Base-by-base conservation (phyloP, 2,113 vertebrate genomes). In the Gavia stellata region DNA sequence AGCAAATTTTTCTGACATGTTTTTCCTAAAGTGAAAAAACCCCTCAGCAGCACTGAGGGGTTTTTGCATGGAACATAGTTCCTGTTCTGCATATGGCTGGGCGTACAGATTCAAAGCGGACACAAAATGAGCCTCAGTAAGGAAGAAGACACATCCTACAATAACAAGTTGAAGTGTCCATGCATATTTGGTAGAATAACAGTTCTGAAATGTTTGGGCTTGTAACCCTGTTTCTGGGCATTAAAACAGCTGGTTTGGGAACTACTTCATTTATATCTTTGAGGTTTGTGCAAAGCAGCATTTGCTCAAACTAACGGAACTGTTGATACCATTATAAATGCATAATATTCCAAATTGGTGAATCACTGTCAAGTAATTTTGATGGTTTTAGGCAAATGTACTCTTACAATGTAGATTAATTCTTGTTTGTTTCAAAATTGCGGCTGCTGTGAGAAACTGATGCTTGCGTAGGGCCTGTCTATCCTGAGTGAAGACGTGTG, bases 181-280 rank as follows among this genome's bases (percentile, higher is more conserved):
- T 45, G 40, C 40, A 18, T 90, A 83, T 73, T 67, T 80, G 81
- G 65, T 96, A 84, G 72, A 73, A 67, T 56, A 92, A 89, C 86
- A 96, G 95, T 97, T 97, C 96, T 95, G 94, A 94, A 71, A 88
- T 42, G 88, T 75, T 97, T 88, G 95, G 52, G 91, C 74, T 82
- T 92, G 45, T 80, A 67, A 40, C 75, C 86, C 88, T 74, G 50
- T 20, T 91, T 95, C 56, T 66, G 83, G 92, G 55, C 7, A 4
- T 86, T 65, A 45, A 66, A 94, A 58, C 67, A 88, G 26, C 67
- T 91, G 83, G 21, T 93, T 87, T 88, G 71, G 56, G 52, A 91
- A n/a, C 53, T 62, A 34, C n/a, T 77, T 78, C 25, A 7, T 86
- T 86, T 66, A 67, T 74, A 31, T 92, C 50, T 74, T 81, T 8